Base-by-base conservation (phyloP, 2,797 vertebrate species). In the Adelosebastes latens region DNA sequence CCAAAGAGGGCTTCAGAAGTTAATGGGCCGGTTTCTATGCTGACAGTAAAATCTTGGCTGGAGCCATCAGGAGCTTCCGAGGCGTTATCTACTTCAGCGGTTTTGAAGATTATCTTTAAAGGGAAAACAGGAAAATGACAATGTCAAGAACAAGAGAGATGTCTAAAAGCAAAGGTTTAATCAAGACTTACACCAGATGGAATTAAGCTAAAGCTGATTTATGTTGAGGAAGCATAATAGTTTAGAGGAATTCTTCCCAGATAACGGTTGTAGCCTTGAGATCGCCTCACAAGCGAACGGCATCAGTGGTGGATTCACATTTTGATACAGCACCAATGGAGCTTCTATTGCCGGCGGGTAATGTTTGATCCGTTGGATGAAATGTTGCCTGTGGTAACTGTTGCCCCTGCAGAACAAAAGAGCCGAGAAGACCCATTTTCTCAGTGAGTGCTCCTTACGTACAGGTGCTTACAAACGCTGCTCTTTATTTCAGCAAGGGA, bases 201-300 rank as follows among this genome's bases (percentile, higher is more conserved):
- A 94, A 94, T 95, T 94, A 93, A 84, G 88, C 91, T 91, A 90
- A 94, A 93, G 93, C 92, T 91, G 93, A 93, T 94, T 93, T 92
- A 78, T 87, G 85, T 82, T 80, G 85, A 90, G 61, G 77, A 83
- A 83, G 73, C 72, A 89, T 85, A 81, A 91, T 70, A 84, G 82
- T 90, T 93, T 77, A 56, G 84, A 87, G 74, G 83, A 80, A 84
- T 92, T 80, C 82, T 82, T 89, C 58, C 70, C 62, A 87, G 90
- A 90, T 89, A 85, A 87, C 82, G 64, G 83, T 53, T 75, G 69
- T 79, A 80, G 87, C 72, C 75, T 87, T 87, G 71, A 88, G 82
- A 87, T 64, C 53, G 74, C 87, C 81, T 91, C 61, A 69, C 72
- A 84, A 72, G 86, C 82, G 83, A 87, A 86, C 72, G 61, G 79